Evolutionary conservation across 2,797 vertebrate species (phyloP).

Genomic region (Furcifer pardalis): DNA sequence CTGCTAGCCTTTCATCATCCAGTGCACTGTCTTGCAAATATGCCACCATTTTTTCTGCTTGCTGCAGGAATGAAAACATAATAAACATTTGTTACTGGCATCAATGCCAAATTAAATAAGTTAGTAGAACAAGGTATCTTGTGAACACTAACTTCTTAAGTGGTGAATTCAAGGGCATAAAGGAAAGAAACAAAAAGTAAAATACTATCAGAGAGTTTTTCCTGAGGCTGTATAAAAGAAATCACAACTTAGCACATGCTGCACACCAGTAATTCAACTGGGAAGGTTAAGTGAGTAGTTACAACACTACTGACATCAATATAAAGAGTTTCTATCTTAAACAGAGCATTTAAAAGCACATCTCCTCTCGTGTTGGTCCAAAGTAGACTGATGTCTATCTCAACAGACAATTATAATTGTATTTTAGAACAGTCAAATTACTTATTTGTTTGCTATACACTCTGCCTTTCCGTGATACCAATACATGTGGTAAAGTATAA

Average conservation of each 20-base stretch:
- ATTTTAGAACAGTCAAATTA: too few species aligned
- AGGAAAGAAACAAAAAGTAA: not conserved
- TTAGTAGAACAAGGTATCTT: not conserved
- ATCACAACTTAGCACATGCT: not conserved
- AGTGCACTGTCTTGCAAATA: constrained; percentile 94
- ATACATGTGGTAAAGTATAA: not conserved
- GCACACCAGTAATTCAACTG: not conserved
- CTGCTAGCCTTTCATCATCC: constrained; percentile 89
- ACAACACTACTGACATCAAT: too few species aligned
- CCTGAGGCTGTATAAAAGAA: not conserved
- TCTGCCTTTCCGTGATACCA: not conserved
- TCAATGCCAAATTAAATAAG: not conserved
- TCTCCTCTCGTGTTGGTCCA: too few species aligned
- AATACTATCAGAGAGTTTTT: not conserved
- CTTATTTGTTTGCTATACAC: too few species aligned
- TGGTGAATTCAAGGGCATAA: not conserved
- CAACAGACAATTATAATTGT: too few species aligned
- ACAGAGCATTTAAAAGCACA: too few species aligned
- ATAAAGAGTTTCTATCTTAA: too few species aligned
- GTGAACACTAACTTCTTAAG: not conserved
- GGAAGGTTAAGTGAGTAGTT: not conserved
- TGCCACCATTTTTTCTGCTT: constrained; percentile 99
- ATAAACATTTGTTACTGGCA: not conserved
- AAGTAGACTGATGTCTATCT: too few species aligned
- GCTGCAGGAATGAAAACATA: constrained; percentile 74